Conservation (phyloP, 1,140 invertebrate species). For the Xylocopa sonorina region DNA sequence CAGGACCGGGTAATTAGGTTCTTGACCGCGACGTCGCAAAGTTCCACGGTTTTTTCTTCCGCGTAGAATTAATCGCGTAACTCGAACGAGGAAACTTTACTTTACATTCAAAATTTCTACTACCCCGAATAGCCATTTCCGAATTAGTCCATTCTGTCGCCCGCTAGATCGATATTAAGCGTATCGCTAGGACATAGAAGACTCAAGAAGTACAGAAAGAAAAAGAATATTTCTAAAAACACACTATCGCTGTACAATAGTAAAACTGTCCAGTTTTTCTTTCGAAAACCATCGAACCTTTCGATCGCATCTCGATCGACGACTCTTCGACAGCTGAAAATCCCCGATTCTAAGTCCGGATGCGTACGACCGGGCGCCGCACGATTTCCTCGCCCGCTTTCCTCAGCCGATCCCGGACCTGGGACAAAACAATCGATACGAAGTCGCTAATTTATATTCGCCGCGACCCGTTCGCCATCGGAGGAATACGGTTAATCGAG, state of each 20-base stretch:
- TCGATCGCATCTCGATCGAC: too few species aligned
- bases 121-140: too few species aligned
- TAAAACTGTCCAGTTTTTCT: too few species aligned
- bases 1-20: constrained; percentile 5
- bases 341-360: background rate
- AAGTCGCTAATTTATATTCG: constrained; percentile 49
- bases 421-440: constrained; percentile 28
- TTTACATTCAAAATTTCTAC: background rate
- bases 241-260: too few species aligned
- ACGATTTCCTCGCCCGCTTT: constrained; percentile 1
- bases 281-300: too few species aligned
- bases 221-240: too few species aligned
- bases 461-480: background rate
- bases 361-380: background rate
- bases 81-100: background rate
- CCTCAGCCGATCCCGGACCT: constrained; percentile 13
- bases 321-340: background rate
- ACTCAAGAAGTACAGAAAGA: too few species aligned
- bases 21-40: background rate
- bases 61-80: background rate
- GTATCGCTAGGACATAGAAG: too few species aligned
- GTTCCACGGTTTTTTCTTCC: background rate
- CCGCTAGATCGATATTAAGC: too few species aligned
- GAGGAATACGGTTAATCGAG: constrained; percentile 46
- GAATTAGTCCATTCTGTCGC: too few species aligned